phyloP scores from a whole-genome alignment of 92 coral and sea anemone genomes.

The Epizoanthus fatuus region DNA sequence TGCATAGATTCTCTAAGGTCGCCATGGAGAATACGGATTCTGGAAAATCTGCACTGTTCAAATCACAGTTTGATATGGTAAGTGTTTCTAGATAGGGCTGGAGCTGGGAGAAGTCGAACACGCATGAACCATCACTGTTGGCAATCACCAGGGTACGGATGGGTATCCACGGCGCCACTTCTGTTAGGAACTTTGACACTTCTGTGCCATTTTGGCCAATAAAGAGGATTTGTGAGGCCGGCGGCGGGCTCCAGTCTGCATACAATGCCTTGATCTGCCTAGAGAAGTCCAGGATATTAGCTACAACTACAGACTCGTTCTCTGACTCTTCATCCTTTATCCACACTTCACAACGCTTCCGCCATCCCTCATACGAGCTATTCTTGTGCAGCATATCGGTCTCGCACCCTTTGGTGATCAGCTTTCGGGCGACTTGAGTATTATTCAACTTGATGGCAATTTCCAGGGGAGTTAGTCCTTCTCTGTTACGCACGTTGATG shows the following conservation, averaged over 20 bases:
- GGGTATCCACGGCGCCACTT: conserved; percentile 77
- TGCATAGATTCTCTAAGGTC: conserved; percentile 71
- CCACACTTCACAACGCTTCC: conserved; percentile 88
- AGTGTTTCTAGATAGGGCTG: conserved; percentile 68
- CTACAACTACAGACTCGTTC: conserved; percentile 66
- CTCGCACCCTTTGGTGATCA: conserved; percentile 77
- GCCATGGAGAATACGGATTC: conserved; percentile 65
- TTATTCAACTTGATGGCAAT: conserved; percentile 66
- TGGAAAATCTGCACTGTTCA: conserved; percentile 74
- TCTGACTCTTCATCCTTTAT: conserved; percentile 62
- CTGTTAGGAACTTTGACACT: conserved; percentile 78
- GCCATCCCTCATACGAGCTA: conserved; percentile 61
- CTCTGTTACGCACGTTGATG: conserved; percentile 77
- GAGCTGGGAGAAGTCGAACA: conserved; percentile 76
- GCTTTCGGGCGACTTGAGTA: conserved; percentile 66
- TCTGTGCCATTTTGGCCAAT: conserved; percentile 89
- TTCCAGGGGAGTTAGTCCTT: conserved; percentile 73
- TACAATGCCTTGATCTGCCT: conserved; percentile 75
- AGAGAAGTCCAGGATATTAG: conserved; percentile 71
- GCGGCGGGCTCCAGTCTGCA: conserved; percentile 74
- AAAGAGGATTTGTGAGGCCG: conserved; percentile 67
- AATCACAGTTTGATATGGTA: conserved; percentile 85
- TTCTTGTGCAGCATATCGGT: conserved; percentile 50
- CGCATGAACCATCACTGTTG: conserved; percentile 73
- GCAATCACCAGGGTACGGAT: conserved; percentile 70